Evolutionary conservation across 2,113 vertebrate species (phyloP), one percentile per base, ranked within the genome.

Genomic region (Stictonetta naevosa): DNA sequence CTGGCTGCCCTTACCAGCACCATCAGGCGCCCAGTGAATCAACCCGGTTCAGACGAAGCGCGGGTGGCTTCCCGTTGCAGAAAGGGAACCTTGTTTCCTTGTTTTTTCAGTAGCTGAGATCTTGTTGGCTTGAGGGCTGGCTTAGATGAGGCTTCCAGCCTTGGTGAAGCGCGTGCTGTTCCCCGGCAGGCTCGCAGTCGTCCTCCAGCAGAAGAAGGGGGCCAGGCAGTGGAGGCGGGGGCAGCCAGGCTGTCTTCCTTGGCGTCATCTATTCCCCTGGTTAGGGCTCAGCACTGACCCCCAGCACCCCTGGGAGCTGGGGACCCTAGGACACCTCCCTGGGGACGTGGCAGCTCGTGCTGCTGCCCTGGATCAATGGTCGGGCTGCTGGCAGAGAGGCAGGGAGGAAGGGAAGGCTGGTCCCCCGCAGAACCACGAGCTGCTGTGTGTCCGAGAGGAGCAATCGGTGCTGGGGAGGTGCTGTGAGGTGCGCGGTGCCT

Each of bases 361-460:
- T 55, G 50, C 86, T 78, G 86, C 71, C 9, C 4, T 46, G 67
- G 58, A 5, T 31, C 60, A 4, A n/a, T 0, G 8, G 31, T 4
- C 5, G 0, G 1, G 13, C 34, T 11, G 21, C 68, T 59, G 67
- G 69, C 44, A 58, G 6, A 23, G 52, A 13, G 19, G 6, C 1
- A 29, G 33, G 21, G 10, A 19, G 21, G 48, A 19, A 15, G 46
- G n/a, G 40, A 12, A 19, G 31, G 13, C 17, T 1, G 3, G 26
- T 62, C 16, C 38, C 17, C 60, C 23, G 29, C 56, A 3, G 15
- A 85, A 20, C 38, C 20, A 5, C 3, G 7, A 20, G 75, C 5
- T 38, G 38, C 0, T 17, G n/a, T 23, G 56, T 50, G 46, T 33
- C 55, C 7, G 13, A 2, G 68, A 52, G 7, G 22, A 33, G 16